Percentiles rank a stretch among this genome's conserved stretches.
phyloP scores from a whole-genome alignment of 2,797 vertebrate species.

The Microctenopoma lineatum region DNA sequence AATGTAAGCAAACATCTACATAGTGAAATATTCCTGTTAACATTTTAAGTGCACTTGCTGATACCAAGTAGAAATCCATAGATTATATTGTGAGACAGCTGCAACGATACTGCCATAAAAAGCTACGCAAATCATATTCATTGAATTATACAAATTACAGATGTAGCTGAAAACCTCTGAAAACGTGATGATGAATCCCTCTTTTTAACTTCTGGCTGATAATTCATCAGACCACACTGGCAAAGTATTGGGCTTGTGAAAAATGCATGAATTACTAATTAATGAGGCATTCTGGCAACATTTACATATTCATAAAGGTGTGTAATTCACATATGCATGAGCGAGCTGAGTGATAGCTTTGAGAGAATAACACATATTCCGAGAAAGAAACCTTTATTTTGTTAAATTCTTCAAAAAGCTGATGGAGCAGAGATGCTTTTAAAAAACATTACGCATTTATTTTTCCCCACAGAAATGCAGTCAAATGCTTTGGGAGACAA shows the following conservation, averaged over 20 bases:
- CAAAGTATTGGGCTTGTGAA: slow-evolving; percentile 84
- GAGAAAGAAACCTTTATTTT: slow-evolving; percentile 82
- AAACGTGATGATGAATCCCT: slow-evolving; percentile 83
- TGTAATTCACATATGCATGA: slow-evolving; percentile 87
- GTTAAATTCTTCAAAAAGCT: slow-evolving; percentile 81
- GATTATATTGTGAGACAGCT: slow-evolving; percentile 69
- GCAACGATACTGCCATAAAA: slow-evolving; percentile 60
- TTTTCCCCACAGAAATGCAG: slow-evolving; percentile 83
- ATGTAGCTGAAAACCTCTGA: slow-evolving; percentile 80
- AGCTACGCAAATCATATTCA: slow-evolving; percentile 72
- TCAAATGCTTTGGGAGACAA: slow-evolving; percentile 85
- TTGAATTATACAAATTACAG: slow-evolving; percentile 79
- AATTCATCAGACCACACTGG: slow-evolving; percentile 83
- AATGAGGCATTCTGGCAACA: slow-evolving; percentile 87
- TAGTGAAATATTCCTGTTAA: slow-evolving; percentile 54
- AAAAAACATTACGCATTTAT: slow-evolving; percentile 84
- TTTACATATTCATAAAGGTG: slow-evolving; percentile 91
- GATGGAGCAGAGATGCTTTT: slow-evolving; percentile 79
- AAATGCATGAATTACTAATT: slow-evolving; percentile 90
- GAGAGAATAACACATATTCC: slow-evolving; percentile 80
- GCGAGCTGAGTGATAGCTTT: slow-evolving; percentile 81
- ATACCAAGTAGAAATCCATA: slow-evolving; percentile 62
- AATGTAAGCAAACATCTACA: slow-evolving; percentile 61
- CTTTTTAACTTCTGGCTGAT: slow-evolving; percentile 78
- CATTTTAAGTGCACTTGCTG: slow-evolving; percentile 55